These are phyloP conservation scores for Taphrorychus bicolor DNA, from an alignment of 2,888 invertebrate species.

Conservation along the genomic window DNA sequence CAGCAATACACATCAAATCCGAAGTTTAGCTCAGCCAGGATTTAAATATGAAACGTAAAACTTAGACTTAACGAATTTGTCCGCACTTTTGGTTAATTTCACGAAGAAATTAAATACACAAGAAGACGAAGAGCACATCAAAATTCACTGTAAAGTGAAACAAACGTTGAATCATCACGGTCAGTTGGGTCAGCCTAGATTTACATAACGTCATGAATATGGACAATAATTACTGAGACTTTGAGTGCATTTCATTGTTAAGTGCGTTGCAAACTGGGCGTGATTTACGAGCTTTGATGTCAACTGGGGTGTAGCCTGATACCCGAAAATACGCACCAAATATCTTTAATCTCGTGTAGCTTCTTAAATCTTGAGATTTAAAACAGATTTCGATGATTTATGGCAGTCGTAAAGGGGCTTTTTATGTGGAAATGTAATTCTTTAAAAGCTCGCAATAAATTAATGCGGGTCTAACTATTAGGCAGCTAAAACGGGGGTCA, in stretches of 20 bases:
- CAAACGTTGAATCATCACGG: conserved; percentile 27
- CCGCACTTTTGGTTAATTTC: too few species aligned
- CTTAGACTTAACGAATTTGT: too few species aligned
- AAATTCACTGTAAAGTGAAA: too few species aligned
- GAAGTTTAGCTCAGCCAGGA: too few species aligned
- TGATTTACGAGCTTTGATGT: conserved; percentile 15
- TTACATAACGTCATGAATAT: conserved; percentile 39
- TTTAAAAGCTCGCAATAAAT: not conserved
- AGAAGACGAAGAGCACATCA: too few species aligned
- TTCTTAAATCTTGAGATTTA: not conserved
- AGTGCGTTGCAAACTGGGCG: conserved; percentile 24
- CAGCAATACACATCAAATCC: too few species aligned
- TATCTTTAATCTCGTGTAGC: not conserved
- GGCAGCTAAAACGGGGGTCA: not conserved
- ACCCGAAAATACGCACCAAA: not conserved
- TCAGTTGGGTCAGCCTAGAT: conserved; percentile 27
- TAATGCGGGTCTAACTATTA: conserved; percentile 13
- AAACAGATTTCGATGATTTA: not conserved
- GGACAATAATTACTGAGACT: conserved; percentile 34
- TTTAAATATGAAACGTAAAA: too few species aligned
- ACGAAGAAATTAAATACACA: too few species aligned
- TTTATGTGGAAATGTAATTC: not conserved
- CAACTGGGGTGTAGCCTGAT: not conserved
- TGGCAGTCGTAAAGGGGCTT: not conserved
- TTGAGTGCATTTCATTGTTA: conserved; percentile 34